Evolutionary conservation across 2,888 invertebrate genomes (phyloP), one percentile per base, ranked within the genome.

Genomic region (Drosophila subsilvestris): DNA sequence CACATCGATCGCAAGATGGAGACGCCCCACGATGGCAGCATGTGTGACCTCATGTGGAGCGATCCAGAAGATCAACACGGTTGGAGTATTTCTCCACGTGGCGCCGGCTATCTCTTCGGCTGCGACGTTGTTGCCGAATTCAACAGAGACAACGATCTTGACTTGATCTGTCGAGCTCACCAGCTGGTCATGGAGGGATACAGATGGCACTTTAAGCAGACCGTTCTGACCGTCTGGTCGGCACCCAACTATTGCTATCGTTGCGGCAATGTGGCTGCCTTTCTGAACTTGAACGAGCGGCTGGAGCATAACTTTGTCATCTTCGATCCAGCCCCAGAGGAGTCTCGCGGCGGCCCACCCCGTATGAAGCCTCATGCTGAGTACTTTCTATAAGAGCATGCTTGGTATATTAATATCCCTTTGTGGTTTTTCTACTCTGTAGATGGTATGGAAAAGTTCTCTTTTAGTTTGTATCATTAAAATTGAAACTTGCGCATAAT

Each of bases 241-340:
- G 99, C 99, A 2, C 99, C 99, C 7, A 99, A 99, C 93, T 99
- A 99, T 93, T 99, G 99, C 93, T 99, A 99, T 92, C 95, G 99
- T 18, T 99, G 99, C 91, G 99, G 99, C 55, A 99, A 99, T 92
- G 96, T 98, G 60, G 99, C 99, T 4, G 98, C 99, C 59, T 98
- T 99, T 89, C 93, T 99, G 90, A 96, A 97, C 91, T 97, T 99
- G 91, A 94, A 94, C 73, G 37, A 37, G 7, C 6, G n/a, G 2
- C 37, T 37, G 2, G 0, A 37, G 14, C n/a, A 0, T n/a, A 2
- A 1, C n/a, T n/a, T 37, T 37, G 14, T 7, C 6, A 7, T 37
- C 37, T 37, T 37, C 7, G 0, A n/a, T n/a, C 7, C 37, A 2
- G 37, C 37, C n/a, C 2, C 14, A 2, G 5, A 4, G 12, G 4